These are phyloP conservation scores for Isichthys henryi DNA, from an alignment of 2,113 vertebrate genomes.

Conservation along the genomic window DNA sequence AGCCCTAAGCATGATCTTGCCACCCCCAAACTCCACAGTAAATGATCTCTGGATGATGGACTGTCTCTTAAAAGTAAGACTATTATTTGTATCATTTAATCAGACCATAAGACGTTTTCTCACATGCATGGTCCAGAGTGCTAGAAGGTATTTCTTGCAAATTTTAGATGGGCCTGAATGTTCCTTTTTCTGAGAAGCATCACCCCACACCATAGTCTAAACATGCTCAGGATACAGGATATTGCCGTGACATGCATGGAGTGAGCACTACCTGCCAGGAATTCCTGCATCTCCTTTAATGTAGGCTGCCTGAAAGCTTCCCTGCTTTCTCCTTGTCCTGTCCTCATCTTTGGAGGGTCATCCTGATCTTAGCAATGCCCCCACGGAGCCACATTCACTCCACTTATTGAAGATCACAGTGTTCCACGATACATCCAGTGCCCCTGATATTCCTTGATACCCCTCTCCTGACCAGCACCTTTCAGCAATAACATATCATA, in stretches of 20 bases:
- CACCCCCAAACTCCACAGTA: background rate
- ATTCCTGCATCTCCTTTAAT: background rate
- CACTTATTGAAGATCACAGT: background rate
- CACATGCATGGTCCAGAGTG: background rate
- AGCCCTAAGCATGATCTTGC: background rate
- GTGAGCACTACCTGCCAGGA: background rate
- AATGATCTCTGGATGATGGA: background rate
- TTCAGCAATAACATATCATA: background rate
- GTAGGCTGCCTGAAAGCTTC: background rate
- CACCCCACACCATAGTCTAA: background rate
- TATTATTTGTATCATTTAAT: background rate
- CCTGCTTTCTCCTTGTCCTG: background rate
- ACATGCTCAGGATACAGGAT: background rate
- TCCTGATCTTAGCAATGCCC: background rate
- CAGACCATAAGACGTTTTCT: background rate
- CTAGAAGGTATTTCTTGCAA: background rate
- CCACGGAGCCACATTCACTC: background rate
- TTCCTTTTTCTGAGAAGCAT: background rate
- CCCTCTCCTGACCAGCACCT: background rate
- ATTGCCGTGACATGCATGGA: background rate
- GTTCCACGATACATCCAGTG: background rate
- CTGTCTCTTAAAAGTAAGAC: background rate
- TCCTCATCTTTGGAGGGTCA: background rate
- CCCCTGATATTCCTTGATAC: background rate
- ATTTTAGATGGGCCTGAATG: background rate